These are phyloP conservation scores for Holacanthus passer DNA, from an alignment of 2,113 vertebrate genomes.

Conservation along the genomic window DNA sequence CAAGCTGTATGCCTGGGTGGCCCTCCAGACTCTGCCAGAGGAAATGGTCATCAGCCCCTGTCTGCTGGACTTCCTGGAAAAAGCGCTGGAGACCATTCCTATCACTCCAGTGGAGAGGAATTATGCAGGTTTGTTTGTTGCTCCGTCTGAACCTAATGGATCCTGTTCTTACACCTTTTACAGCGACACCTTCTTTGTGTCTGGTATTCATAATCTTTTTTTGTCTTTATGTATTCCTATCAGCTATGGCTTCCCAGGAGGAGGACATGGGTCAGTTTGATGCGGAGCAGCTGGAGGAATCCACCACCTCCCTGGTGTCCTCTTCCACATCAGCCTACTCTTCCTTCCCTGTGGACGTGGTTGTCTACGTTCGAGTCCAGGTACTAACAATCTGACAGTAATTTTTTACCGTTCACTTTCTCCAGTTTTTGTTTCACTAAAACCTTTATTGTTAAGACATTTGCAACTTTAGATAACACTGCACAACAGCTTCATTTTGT, in stretches of 20 bases:
- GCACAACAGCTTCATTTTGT: no score
- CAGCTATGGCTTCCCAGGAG: conserved; percentile 92
- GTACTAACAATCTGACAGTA: conserved; percentile 70
- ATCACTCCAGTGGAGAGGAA: conserved; percentile 96
- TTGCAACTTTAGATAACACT: neutral
- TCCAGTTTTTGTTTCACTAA: neutral
- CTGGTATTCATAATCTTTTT: neutral
- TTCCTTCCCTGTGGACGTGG: conserved; percentile 98
- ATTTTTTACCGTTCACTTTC: neutral
- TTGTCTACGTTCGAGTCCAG: conserved; percentile 98
- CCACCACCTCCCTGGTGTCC: conserved; percentile 94
- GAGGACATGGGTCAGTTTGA: conserved; percentile 98
- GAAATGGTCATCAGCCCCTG: conserved; percentile 99
- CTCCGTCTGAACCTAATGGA: neutral
- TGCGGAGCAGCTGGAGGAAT: conserved; percentile 94
- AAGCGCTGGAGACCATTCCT: conserved; percentile 98
- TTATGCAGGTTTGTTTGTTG: conserved; percentile 84
- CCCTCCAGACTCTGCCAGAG: conserved; percentile 96
- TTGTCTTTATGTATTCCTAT: neutral
- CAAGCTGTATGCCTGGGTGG: conserved; percentile 98
- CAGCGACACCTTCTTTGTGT: neutral
- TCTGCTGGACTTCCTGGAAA: conserved; percentile 96
- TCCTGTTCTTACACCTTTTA: neutral
- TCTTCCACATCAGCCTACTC: conserved; percentile 95
- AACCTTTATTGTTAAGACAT: neutral